Evolutionary conservation across 2,888 invertebrate species (phyloP).

Genomic region (Drosophila rellima): DNA sequence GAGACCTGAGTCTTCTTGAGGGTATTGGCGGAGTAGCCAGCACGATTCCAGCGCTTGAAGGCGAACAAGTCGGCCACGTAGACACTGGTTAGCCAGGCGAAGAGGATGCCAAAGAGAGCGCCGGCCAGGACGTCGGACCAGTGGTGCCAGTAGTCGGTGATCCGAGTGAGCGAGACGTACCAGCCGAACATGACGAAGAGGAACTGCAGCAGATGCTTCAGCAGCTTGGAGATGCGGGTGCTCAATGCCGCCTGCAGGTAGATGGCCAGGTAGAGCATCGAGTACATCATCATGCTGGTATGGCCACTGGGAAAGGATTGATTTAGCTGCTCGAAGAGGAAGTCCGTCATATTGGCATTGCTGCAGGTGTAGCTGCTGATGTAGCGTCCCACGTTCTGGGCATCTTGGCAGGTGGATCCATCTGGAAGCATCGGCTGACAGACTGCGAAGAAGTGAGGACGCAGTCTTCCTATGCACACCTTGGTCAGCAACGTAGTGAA

Average conservation of each 20-base stretch:
- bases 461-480: conserved; percentile 73
- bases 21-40: conserved; percentile 55
- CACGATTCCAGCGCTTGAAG: conserved; percentile 59
- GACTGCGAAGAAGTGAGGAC: conserved; percentile 86
- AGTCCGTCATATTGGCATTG: conserved; percentile 86
- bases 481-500: conserved; percentile 76
- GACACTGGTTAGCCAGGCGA: conserved; percentile 70
- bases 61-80: conserved; percentile 78
- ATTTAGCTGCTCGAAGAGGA: conserved; percentile 90
- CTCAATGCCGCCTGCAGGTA: conserved; percentile 95
- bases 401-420: conserved; percentile 87
- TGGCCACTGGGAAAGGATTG: conserved; percentile 97
- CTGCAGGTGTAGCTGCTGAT: conserved; percentile 91
- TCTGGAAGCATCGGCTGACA: conserved; percentile 91
- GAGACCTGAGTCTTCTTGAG: conserved; percentile 64
- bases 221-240: conserved; percentile 92
- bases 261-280: conserved; percentile 93
- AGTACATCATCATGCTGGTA: conserved; percentile 94
- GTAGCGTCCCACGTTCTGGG: conserved; percentile 88
- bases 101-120: conserved; percentile 63
- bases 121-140: conserved; percentile 83
- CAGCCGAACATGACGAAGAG: conserved; percentile 81
- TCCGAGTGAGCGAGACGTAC: conserved; percentile 79
- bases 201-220: conserved; percentile 92
- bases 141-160: conserved; percentile 81